Conservation (phyloP, 2,113 vertebrate genomes). For the Egretta garzetta region DNA sequence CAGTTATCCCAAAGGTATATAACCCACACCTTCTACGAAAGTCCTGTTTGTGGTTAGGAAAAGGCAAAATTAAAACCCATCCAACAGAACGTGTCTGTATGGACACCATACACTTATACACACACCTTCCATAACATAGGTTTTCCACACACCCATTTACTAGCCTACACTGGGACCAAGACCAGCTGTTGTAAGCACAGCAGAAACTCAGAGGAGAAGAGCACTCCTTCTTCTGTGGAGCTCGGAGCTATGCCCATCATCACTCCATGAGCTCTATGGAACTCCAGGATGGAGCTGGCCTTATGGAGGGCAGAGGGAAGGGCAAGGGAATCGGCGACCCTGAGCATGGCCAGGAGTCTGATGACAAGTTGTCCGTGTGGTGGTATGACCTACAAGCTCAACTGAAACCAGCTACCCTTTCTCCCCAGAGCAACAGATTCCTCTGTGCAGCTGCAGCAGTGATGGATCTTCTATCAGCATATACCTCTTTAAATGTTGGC, state of each 20-base stretch:
- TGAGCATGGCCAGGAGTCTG: background rate
- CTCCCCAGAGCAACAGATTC: background rate
- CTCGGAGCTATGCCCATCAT: background rate
- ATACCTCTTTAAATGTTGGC: background rate
- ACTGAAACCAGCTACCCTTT: background rate
- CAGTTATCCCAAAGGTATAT: background rate
- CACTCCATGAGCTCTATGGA: background rate
- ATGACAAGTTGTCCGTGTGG: background rate
- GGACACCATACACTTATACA: background rate
- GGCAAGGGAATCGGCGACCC: background rate
- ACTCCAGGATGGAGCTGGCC: background rate
- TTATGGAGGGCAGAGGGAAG: background rate
- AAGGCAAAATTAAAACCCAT: background rate
- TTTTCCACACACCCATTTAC: background rate
- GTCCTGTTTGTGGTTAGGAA: background rate
- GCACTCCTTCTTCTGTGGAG: background rate
- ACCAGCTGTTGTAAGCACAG: background rate
- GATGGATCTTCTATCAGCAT: background rate
- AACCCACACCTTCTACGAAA: background rate
- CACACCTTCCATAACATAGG: rapidly evolving
- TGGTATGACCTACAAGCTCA: background rate
- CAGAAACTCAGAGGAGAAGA: background rate
- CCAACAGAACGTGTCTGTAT: background rate
- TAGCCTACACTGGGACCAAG: background rate
- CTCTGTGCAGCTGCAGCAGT: background rate